A percentile compares a stretch with the other conserved stretches of the same genome.
phyloP scores from a whole-genome alignment of 2,113 vertebrate species.

The Cochlearius cochlearius region DNA sequence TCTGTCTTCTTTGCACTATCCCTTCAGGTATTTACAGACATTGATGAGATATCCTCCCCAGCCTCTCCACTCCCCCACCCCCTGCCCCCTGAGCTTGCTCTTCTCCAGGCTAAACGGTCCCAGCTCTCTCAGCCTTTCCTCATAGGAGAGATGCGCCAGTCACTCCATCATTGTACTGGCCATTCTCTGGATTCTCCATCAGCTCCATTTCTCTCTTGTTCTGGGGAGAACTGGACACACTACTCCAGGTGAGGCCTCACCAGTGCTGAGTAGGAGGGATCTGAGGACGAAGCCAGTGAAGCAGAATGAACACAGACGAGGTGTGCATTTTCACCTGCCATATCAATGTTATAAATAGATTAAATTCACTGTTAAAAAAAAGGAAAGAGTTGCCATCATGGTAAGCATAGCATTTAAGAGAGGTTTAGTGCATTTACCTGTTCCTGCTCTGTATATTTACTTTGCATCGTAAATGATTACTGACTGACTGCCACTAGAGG shows the following conservation, averaged over 20 bases:
- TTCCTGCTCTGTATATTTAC: neutral
- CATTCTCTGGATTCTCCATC: neutral
- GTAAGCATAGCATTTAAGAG: neutral
- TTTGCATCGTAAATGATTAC: neutral
- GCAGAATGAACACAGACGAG: neutral
- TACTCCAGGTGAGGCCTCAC: neutral
- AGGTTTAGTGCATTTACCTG: neutral
- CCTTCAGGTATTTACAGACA: neutral
- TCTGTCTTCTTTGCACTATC: neutral
- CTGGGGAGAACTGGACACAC: neutral
- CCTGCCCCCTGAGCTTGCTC: neutral
- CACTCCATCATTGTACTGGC: neutral
- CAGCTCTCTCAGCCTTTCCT: neutral
- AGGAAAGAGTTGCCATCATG: neutral
- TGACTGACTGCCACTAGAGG: neutral
- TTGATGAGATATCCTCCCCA: neutral
- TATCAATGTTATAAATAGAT: neutral
- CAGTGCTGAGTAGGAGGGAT: neutral
- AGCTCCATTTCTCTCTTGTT: neutral
- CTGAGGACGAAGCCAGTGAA: neutral
- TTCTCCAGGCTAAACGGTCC: neutral
- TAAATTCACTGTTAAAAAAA: neutral
- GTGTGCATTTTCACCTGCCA: neutral
- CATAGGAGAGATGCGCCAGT: neutral
- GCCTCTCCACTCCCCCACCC: no score